Evolutionary conservation across 2,888 invertebrate species (phyloP).

Genomic region (Adelognathus sp.): DNA sequence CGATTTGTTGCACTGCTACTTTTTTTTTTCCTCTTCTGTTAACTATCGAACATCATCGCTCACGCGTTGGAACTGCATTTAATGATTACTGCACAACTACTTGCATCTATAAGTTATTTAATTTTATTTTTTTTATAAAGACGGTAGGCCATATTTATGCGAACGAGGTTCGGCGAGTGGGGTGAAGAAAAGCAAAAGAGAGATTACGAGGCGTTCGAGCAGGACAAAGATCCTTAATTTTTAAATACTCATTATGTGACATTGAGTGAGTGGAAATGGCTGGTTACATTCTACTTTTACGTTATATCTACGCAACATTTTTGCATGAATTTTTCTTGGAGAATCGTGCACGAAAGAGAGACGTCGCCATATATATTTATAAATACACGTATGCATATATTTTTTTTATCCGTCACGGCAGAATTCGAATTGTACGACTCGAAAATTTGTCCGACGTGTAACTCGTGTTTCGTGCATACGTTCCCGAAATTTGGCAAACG

Average conservation of each 20-base stretch:
- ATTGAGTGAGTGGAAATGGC: constrained; percentile 66
- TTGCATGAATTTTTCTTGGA: constrained; percentile 63
- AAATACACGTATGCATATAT: not conserved
- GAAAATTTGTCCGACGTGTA: constrained; percentile 7
- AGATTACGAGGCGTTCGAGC: no score
- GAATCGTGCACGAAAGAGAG: constrained; percentile 44
- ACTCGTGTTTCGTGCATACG: constrained; percentile 23
- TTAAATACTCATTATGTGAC: constrained; percentile 71
- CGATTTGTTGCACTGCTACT: not conserved
- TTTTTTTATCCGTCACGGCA: constrained; percentile 21
- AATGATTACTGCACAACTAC: constrained; percentile 6
- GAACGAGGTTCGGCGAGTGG: no score
- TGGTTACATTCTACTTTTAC: constrained; percentile 67
- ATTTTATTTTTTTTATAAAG: constrained; percentile 42
- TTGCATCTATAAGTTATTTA: not conserved
- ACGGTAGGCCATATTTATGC: constrained; percentile 68
- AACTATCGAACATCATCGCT: not conserved
- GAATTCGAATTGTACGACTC: constrained; percentile 24
- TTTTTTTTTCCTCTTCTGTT: constrained; percentile 32
- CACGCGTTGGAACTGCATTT: constrained; percentile 8
- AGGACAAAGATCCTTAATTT: constrained; percentile 51
- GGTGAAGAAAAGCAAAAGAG: constrained; percentile 26
- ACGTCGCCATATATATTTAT: constrained; percentile 32
- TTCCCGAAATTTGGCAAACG: constrained; percentile 20
- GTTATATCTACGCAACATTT: constrained; percentile 61